phyloP scores from a whole-genome alignment of 2,888 invertebrate species.

The Nemapogon koenigi region DNA sequence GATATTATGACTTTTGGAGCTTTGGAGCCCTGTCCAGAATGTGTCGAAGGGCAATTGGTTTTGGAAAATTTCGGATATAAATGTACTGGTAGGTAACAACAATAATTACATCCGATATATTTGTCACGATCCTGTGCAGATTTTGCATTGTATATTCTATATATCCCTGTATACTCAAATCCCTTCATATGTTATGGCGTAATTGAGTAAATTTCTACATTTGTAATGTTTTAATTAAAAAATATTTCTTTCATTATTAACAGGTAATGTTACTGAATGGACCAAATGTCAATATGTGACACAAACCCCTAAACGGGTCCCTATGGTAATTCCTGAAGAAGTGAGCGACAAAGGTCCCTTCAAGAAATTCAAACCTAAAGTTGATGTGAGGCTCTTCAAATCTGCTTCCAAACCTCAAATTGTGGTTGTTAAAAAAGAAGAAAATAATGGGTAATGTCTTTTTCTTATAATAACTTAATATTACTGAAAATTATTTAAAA shows the following conservation, averaged over 20 bases:
- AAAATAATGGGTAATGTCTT: constrained; percentile 29
- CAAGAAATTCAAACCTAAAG: constrained; percentile 66
- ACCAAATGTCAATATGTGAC: constrained; percentile 80
- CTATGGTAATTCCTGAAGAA: constrained; percentile 72
- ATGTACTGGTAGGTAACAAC: constrained; percentile 71
- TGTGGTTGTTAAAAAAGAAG: constrained; percentile 57
- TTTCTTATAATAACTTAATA: not conserved
- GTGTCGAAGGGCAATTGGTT: constrained; percentile 75
- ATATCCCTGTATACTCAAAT: no score
- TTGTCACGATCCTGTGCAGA: no score
- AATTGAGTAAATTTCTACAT: no score
- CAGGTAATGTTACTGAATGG: constrained; percentile 82
- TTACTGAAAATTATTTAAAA: not conserved
- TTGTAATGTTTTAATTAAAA: no score
- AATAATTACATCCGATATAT: not conserved
- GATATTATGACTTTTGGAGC: constrained; percentile 92
- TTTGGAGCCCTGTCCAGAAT: constrained; percentile 78
- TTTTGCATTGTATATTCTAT: no score
- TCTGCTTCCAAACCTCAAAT: constrained; percentile 29
- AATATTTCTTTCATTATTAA: constrained; percentile 6
- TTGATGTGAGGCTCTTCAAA: constrained; percentile 64
- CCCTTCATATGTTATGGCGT: no score
- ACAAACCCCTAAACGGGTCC: constrained; percentile 73
- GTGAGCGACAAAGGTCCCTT: constrained; percentile 66
- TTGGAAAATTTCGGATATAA: constrained; percentile 79